Evolutionary conservation across 2,797 vertebrate genomes (phyloP).

Genomic region (Chelon labrosus): DNA sequence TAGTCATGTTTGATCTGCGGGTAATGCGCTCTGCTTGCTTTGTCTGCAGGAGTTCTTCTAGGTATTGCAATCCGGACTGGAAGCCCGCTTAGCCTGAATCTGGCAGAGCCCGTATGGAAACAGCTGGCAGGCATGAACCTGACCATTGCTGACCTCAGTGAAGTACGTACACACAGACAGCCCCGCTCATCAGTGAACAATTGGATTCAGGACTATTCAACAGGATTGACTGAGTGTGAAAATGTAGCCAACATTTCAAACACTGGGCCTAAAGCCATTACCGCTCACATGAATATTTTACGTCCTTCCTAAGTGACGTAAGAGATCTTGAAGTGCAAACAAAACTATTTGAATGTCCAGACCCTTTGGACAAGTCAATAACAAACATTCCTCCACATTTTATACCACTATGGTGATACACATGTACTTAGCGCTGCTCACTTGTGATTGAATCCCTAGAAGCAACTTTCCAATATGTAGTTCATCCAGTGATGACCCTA

Average conservation of each 20-base stretch:
- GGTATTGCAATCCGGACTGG: constrained; percentile 98
- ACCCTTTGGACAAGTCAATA: neutral
- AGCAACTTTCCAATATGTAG: neutral
- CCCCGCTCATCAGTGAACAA: constrained; percentile 4
- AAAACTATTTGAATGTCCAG: neutral
- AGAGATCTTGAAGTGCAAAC: neutral
- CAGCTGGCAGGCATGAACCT: constrained; percentile 99
- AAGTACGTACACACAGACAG: constrained; percentile 82
- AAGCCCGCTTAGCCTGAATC: constrained; percentile 96
- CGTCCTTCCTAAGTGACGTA: neutral
- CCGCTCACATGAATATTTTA: no score
- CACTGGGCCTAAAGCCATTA: neutral
- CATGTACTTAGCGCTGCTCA: no score
- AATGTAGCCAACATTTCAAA: neutral
- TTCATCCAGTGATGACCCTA: no score
- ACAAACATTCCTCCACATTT: neutral
- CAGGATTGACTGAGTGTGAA: neutral
- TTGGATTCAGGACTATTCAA: neutral
- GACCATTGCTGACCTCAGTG: constrained; percentile 99
- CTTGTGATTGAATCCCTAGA: no score
- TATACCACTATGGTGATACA: no score
- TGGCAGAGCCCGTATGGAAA: constrained; percentile 99
- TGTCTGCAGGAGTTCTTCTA: constrained; percentile 91
- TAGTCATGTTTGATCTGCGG: constrained; percentile 22
- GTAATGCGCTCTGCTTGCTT: constrained; percentile 35